Conservation (phyloP, 2,888 invertebrate species). For the Deilephila porcellus region DNA sequence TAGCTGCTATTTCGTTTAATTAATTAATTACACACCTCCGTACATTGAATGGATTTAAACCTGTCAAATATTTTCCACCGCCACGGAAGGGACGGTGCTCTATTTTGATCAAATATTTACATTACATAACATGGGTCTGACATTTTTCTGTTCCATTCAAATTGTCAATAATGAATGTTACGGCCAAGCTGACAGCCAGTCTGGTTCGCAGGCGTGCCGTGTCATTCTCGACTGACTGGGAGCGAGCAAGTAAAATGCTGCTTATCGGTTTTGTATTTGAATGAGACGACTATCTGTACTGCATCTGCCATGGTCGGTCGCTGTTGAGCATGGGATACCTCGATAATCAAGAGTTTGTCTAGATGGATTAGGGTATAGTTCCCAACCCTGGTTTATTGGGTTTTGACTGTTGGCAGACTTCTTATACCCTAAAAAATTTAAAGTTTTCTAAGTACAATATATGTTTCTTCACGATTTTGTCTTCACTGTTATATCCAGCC, state of each 20-base stretch:
- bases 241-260: background rate
- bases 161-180: conserved; percentile 74
- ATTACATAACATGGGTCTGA: conserved; percentile 70
- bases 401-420: too few species aligned
- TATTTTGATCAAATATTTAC: conserved; percentile 75
- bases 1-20: background rate
- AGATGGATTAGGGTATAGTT: too few species aligned
- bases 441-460: too few species aligned
- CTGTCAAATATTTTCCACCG: conserved; percentile 47
- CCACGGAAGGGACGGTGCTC: conserved; percentile 48
- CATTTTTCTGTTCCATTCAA: conserved; percentile 70
- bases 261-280: too few species aligned
- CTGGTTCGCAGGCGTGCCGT: conserved; percentile 13
- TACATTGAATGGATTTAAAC: conserved; percentile 34
- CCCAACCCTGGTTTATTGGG: too few species aligned
- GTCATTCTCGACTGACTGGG: conserved; percentile 6
- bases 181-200: conserved; percentile 37
- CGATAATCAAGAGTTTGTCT: too few species aligned
- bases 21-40: background rate
- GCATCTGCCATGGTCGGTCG: too few species aligned
- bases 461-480: too few species aligned
- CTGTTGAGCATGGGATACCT: too few species aligned
- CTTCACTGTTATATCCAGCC: too few species aligned
- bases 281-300: too few species aligned
- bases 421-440: too few species aligned